Base-by-base conservation (phyloP, 2,113 vertebrate species). In the Himantopus leucocephalus region DNA sequence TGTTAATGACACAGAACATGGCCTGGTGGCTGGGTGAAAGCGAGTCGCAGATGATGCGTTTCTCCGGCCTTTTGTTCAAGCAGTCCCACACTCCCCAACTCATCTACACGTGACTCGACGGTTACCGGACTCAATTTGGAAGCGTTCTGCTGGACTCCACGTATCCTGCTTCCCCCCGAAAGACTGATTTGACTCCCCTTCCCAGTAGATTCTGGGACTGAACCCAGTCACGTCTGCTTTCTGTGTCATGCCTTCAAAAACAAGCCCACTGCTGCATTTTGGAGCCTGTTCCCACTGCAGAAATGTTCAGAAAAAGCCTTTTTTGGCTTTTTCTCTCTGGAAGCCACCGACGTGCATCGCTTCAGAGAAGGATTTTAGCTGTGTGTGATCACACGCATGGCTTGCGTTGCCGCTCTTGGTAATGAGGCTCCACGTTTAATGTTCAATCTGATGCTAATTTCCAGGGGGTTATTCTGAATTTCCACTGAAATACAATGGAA, bases 61-160 rank as follows among this genome's bases (percentile, higher is more conserved):
- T 79, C 85, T 41, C 27, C 90, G 53, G 86, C 80, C 91, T 78
- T 96, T 94, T 92, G 92, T 85, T 47, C 41, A 18, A 53, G 79
- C 37, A 0, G 12, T 85, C 64, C 90, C 55, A 56, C 35, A 34
- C 52, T 84, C 35, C 35, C 3, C 6, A 30, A 7, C 77, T 78
- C 71, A 91, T 70, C 45, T 35, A 15, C 83, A 23, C 6, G 59
- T 93, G 95, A 78, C 82, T 45, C 7, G 43, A 2, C 59, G 45
- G 29, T 75, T 59, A 53, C 74, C 43, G 10, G 74, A 32, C 66
- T 77, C 88, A 9, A 3, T 50, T 52, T 52, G 58, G 88, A 81
- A 81, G 76, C 48, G 0, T 20, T 73, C 27, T 72, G 60, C 72
- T 67, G 29, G 64, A 52, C 50, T 76, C 21, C 4, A 8, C 2